Conservation (phyloP, 2,888 invertebrate genomes). For the Autographa gamma region DNA sequence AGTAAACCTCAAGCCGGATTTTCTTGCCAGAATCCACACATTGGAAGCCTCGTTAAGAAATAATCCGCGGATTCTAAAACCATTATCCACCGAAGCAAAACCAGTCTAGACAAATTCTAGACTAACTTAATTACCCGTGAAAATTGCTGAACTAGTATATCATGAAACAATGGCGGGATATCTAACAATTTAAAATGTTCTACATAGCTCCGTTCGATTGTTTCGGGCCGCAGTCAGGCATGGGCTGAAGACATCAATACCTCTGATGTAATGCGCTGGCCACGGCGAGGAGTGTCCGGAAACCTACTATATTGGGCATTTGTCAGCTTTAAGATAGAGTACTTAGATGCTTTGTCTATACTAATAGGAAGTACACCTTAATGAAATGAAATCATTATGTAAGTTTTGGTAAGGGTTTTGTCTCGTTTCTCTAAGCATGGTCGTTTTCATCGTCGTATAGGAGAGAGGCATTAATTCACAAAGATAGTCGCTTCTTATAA, state of each 20-base stretch:
- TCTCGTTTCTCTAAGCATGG: too few relatives aligned
- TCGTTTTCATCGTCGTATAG: too few relatives aligned
- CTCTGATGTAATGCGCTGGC: slow-evolving; percentile 15
- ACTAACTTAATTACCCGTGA: neutral
- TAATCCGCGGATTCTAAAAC: neutral
- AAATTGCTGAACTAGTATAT: slow-evolving; percentile 4
- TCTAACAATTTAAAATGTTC: slow-evolving; percentile 30
- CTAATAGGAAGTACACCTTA: too few relatives aligned
- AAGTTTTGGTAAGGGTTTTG: too few relatives aligned
- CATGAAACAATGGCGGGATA: slow-evolving; percentile 47
- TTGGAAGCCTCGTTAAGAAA: neutral
- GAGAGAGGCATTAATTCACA: too few relatives aligned
- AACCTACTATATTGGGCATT: slow-evolving; percentile 2
- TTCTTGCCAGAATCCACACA: neutral
- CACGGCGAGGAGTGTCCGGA: slow-evolving; percentile 36
- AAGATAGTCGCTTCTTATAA: too few relatives aligned
- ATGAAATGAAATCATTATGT: too few relatives aligned
- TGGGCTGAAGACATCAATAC: slow-evolving; percentile 22
- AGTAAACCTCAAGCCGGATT: neutral
- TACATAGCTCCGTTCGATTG: slow-evolving; percentile 37
- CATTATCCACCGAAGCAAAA: slow-evolving; percentile 8
- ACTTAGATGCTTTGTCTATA: too few relatives aligned
- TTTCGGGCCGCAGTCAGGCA: slow-evolving; percentile 38
- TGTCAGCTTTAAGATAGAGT: neutral
- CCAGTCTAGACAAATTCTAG: slow-evolving; percentile 17